Evolutionary conservation across 2,888 invertebrate species (phyloP), one percentile per base, ranked within the genome.

Genomic region (Invenusta paracnida): DNA sequence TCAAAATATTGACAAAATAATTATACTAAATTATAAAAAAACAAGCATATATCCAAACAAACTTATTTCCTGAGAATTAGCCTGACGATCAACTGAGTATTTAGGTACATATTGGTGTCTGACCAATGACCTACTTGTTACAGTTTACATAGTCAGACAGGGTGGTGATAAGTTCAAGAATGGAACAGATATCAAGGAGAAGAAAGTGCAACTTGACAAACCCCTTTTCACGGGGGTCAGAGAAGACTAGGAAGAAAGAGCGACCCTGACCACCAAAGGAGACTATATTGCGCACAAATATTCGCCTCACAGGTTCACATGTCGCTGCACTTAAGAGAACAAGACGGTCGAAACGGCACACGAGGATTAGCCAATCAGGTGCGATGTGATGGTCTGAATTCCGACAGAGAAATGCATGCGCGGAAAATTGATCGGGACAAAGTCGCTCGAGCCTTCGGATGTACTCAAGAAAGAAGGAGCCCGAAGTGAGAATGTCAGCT

Each of bases 201-300:
- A 29, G 82, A 30, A 82, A 82, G 29, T 82, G 31, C 29, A 82
- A 27, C 30, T 82, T 82, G 2, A 82, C 82, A 30, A 82, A 30
- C 2, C 31, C 31, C n/a, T 27, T 82, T 30, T 82, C 82, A 2
- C 29, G 2, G 17, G 17, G 31, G 23, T 82, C 82, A 27, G 13
- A 2, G 23, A 30, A 82, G 11, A 82, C 82, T 30, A 82, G 29
- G 28, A 82, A 82, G n/a, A 82, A 82, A 28, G 82, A 82, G 23
- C 82, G 82, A 30, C 82, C 82, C n/a, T 82, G 82, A 17, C 30
- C 82, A 30, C 82, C 82, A 23, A 82, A 82, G 13, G 82, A 82
- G 23, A 82, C 82, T 1, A 82, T 30, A 25, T 82, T 30, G 2
- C 23, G 5, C 25, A 82, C 13, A 2, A 13, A n/a, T 82, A 82